Conservation (phyloP, 2,888 invertebrate species). For the Microctonus aethiopoides region DNA sequence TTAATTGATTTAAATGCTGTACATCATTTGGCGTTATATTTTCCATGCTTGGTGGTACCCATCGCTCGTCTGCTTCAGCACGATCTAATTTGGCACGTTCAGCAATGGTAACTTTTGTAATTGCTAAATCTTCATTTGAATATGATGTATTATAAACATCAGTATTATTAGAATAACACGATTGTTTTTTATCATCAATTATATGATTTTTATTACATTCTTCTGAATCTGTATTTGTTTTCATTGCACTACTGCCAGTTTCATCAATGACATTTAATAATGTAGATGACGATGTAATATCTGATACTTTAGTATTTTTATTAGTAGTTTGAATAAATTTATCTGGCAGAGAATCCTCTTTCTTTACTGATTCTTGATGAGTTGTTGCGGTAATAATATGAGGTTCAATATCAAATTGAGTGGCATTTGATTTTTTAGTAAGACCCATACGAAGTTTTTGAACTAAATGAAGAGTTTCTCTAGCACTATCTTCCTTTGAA, state of each 20-base stretch:
- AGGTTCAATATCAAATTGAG: slow-evolving; percentile 69
- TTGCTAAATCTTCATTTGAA: slow-evolving; percentile 63
- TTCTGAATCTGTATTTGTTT: slow-evolving; percentile 35
- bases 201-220: slow-evolving; percentile 48
- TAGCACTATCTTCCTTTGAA: slow-evolving; percentile 83
- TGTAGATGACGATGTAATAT: slow-evolving; percentile 30
- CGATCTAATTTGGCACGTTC: slow-evolving; percentile 66
- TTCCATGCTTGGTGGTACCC: slow-evolving; percentile 73
- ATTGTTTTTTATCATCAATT: slow-evolving; percentile 58
- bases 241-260: neutral
- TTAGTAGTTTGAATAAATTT: slow-evolving; percentile 23
- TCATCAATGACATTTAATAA: slow-evolving; percentile 12
- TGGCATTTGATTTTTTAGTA: slow-evolving; percentile 74
- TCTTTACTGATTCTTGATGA: slow-evolving; percentile 56
- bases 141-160: slow-evolving; percentile 54
- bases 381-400: slow-evolving; percentile 42
- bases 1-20: slow-evolving; percentile 56
- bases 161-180: slow-evolving; percentile 55
- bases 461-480: slow-evolving; percentile 85
- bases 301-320: slow-evolving; percentile 38
- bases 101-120: slow-evolving; percentile 60
- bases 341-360: slow-evolving; percentile 46
- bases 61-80: slow-evolving; percentile 71
- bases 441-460: slow-evolving; percentile 84
- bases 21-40: slow-evolving; percentile 59